These are phyloP conservation scores for Spinus pinus DNA, from an alignment of 2,797 vertebrate genomes.

Conservation along the genomic window DNA sequence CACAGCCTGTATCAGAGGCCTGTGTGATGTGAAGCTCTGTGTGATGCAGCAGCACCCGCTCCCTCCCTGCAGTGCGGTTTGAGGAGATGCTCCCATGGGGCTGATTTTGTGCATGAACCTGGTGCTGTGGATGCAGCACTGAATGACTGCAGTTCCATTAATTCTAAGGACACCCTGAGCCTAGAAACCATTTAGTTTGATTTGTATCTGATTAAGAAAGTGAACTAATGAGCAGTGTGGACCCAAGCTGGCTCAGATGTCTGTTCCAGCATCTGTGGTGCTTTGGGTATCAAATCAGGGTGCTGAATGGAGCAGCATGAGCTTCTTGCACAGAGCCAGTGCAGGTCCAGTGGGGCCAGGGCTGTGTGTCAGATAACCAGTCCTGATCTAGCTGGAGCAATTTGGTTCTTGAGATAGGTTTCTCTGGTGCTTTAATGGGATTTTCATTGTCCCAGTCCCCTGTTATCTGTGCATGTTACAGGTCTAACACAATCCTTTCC, in stretches of 20 bases:
- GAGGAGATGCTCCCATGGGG: fast-evolving
- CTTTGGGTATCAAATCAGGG: background rate
- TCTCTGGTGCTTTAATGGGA: background rate
- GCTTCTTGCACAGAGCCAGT: background rate
- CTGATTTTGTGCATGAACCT: background rate
- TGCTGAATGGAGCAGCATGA: background rate
- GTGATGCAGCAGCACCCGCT: background rate
- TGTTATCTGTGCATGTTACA: background rate
- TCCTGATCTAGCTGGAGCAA: background rate
- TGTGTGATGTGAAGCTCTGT: background rate
- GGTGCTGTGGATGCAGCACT: background rate
- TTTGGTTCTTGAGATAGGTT: background rate
- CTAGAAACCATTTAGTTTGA: background rate
- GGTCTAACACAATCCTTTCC: background rate
- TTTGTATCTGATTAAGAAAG: conserved; percentile 2
- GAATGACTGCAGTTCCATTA: background rate
- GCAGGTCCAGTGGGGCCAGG: background rate
- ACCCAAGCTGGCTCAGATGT: background rate
- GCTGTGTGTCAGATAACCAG: background rate
- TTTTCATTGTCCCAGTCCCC: background rate
- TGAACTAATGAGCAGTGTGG: background rate
- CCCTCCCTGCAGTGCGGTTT: background rate
- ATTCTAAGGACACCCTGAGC: background rate
- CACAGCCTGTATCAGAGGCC: fast-evolving
- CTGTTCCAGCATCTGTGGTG: background rate